Percentiles rank a stretch among this genome's conserved stretches.
Evolutionary conservation across 2,113 vertebrate species (phyloP).

Genomic region (Upupa epops): DNA sequence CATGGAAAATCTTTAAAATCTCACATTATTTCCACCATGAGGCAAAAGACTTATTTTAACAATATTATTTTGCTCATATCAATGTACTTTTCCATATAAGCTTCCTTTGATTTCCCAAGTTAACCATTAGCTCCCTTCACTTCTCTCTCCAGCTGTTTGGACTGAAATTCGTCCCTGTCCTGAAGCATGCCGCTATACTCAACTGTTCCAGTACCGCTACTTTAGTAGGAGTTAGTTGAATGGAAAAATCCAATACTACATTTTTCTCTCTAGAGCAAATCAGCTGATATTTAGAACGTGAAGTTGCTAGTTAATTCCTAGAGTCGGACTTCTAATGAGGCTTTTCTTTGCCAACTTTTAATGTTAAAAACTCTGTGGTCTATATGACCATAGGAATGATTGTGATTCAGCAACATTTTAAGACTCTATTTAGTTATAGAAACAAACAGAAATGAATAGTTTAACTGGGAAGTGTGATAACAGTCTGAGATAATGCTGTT

Average conservation of each 20-base stretch:
- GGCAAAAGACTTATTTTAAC: neutral
- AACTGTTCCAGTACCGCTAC: neutral
- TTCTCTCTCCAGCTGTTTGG: neutral
- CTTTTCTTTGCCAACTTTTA: neutral
- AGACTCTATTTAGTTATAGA: neutral
- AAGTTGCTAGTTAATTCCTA: neutral
- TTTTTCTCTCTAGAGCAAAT: neutral
- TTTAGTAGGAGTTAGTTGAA: neutral
- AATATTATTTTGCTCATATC: neutral
- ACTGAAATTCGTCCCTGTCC: neutral
- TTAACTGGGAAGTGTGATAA: neutral
- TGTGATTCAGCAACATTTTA: neutral
- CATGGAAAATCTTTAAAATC: neutral
- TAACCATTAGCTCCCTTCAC: neutral
- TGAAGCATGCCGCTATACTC: neutral
- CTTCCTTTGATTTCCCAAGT: neutral
- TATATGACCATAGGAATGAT: neutral
- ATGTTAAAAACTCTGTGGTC: accelerated
- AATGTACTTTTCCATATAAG: neutral
- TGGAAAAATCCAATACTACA: neutral
- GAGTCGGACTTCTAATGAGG: neutral
- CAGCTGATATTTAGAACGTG: neutral
- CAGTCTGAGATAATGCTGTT: neutral
- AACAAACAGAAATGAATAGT: neutral
- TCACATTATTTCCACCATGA: slow-evolving; percentile 6